Base-by-base conservation (phyloP, 2,113 vertebrate genomes). In the Anhinga rufa region DNA sequence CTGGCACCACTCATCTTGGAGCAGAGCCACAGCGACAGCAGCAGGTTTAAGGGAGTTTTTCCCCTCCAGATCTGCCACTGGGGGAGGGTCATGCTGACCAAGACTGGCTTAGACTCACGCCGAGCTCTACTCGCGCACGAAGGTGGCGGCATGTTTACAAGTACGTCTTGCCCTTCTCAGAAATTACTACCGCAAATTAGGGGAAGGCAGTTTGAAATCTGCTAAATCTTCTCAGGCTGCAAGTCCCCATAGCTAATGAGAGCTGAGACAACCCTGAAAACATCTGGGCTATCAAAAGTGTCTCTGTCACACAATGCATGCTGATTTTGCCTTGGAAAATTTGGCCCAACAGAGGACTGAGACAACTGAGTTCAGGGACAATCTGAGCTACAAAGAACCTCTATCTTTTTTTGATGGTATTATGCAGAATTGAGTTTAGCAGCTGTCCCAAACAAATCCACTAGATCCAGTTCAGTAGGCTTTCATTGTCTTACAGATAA, bases 41-140 rank as follows among this genome's bases (percentile, higher is more conserved):
- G 52, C 10, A n/a, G 24, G 10, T 93, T 16, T 78, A 74, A 52
- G 71, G 75, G 51, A 82, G 14, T 32, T 95, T 92, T 91, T 82
- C 8, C 40, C 48, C 48, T 61, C 52, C n/a, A 18, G 48, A 55
- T 83, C 12, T 60, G 62, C 51, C 0, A 1, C 8, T 0, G 2
- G 14, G 0, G 17, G 2, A 20, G 10, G 28, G 28, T 57, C 1
- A 7, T 7, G 4, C 9, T 3, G 3, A n/a, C 55, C 10, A 51
- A 65, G 52, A 28, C 34, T 6, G 3, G 12, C 32, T 82, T 25
- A 69, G 68, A 4, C 42, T 83, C 38, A 16, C 26, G 15, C 25
- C 13, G 17, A 62, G 18, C 38, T 68, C 61, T 51, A 21, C 51
- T 42, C 2, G 25, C 2, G 1, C 32, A 36, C 1, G 1, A 64